phyloP scores from a whole-genome alignment of 2,888 invertebrate species.

The Steinernema scapterisci region DNA sequence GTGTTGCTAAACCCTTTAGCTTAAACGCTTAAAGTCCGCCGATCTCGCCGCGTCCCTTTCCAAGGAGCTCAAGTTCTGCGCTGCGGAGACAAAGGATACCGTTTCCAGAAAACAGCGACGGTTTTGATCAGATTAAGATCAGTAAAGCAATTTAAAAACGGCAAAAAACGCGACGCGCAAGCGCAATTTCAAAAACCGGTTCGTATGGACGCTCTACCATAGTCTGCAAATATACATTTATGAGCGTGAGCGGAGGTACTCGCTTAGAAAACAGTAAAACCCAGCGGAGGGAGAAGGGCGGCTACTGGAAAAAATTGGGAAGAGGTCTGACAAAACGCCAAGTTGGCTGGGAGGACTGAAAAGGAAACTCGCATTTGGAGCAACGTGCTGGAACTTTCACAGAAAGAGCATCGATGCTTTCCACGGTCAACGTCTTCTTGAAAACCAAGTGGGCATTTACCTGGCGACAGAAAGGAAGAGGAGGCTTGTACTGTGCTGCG shows the following conservation, averaged over 20 bases:
- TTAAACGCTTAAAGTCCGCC: slow-evolving; percentile 20
- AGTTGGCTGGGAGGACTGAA: background rate
- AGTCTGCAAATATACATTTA: slow-evolving; percentile 31
- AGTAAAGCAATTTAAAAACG: slow-evolving; percentile 30
- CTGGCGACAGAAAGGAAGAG: background rate
- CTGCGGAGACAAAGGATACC: background rate
- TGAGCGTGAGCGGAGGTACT: slow-evolving; percentile 11
- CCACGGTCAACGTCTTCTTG: background rate
- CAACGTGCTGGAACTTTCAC: background rate
- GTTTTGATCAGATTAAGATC: slow-evolving; percentile 31
- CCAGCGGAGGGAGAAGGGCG: no score
- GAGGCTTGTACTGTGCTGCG: background rate
- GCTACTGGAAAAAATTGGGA: background rate
- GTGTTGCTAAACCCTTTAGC: slow-evolving; percentile 22
- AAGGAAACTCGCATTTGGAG: background rate
- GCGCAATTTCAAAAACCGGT: slow-evolving; percentile 31
- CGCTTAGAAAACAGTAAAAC: background rate
- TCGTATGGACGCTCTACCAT: slow-evolving; percentile 18
- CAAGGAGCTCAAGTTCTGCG: background rate
- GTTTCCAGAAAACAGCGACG: slow-evolving; percentile 23
- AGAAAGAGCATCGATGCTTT: background rate
- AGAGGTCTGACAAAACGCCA: background rate
- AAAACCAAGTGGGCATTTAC: background rate
- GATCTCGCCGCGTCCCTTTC: background rate
- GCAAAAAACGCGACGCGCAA: slow-evolving; percentile 28